phyloP scores from a whole-genome alignment of 2,888 invertebrate genomes.

The Limulus polyphemus region DNA sequence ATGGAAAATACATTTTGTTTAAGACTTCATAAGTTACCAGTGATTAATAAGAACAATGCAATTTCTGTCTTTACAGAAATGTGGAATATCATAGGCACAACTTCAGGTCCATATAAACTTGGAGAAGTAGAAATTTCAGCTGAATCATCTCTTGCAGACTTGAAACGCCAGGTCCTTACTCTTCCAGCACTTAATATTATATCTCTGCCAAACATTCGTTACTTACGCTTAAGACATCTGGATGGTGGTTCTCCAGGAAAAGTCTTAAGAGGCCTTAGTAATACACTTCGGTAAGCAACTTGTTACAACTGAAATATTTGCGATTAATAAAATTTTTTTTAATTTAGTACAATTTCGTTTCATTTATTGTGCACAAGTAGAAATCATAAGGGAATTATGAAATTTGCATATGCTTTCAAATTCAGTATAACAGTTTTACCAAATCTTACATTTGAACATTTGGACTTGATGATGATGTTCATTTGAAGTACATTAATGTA shows the following conservation, averaged over 20 bases:
- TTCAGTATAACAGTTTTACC: background rate
- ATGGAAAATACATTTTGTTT: no score
- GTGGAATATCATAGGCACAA: no score
- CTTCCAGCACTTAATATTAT: constrained; percentile 9
- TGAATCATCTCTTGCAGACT: constrained; percentile 31
- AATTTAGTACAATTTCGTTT: background rate
- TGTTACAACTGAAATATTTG: background rate
- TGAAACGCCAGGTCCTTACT: constrained; percentile 31
- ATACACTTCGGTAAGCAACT: constrained; percentile 11
- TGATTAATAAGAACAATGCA: no score
- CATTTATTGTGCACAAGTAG: background rate
- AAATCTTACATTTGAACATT: background rate
- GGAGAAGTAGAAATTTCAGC: constrained; percentile 34
- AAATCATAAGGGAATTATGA: background rate
- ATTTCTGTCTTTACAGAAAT: no score
- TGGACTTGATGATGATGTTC: background rate
- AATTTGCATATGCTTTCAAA: background rate
- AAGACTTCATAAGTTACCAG: no score
- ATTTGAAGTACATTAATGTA: no score
- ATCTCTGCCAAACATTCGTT: constrained; percentile 10
- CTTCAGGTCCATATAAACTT: constrained; percentile 10
- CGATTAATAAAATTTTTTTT: background rate
- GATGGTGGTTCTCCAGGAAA: constrained; percentile 14
- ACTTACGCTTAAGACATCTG: constrained; percentile 10
- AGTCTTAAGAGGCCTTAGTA: constrained; percentile 15